Evolutionary conservation across 2,113 vertebrate genomes (phyloP).

Genomic region (Vicugna pacos): DNA sequence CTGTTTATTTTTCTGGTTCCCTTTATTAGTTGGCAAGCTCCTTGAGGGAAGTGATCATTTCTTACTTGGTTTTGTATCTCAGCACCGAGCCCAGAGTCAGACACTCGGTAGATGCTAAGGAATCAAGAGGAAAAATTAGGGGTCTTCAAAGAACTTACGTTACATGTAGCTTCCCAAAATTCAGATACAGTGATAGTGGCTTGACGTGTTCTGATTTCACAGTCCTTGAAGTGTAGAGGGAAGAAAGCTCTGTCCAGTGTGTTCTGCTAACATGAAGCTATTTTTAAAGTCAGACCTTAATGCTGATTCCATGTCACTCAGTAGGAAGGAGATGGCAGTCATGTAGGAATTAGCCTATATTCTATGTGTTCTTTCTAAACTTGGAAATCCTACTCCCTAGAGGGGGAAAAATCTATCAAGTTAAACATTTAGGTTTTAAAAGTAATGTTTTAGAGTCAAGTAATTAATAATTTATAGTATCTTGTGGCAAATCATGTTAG

Average conservation of each 20-base stretch:
- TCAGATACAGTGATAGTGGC: neutral
- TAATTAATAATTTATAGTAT: constrained; percentile 68
- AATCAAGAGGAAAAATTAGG: neutral
- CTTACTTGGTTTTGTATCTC: constrained; percentile 31
- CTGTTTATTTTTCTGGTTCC: constrained; percentile 13
- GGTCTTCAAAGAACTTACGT: neutral
- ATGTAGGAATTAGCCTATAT: constrained; percentile 32
- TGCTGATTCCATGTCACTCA: constrained; percentile 45
- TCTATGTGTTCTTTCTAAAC: constrained; percentile 39
- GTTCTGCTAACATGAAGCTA: neutral
- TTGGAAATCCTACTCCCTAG: constrained; percentile 37
- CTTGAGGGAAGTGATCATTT: neutral
- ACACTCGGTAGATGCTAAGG: neutral
- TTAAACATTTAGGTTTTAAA: constrained; percentile 73
- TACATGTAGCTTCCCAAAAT: neutral
- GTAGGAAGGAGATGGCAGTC: constrained; percentile 16
- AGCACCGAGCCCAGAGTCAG: neutral
- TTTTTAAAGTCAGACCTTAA: constrained; percentile 52
- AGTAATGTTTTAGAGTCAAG: constrained; percentile 63
- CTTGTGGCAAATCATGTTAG: constrained; percentile 44
- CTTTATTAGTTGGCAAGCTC: neutral
- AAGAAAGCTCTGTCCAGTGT: neutral
- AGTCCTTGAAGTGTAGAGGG: neutral
- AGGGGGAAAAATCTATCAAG: constrained; percentile 52
- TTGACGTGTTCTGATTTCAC: constrained; percentile 42